Evolutionary conservation across 2,113 vertebrate genomes (phyloP), one percentile per base, ranked within the genome.

Genomic region (Merops nubicus): DNA sequence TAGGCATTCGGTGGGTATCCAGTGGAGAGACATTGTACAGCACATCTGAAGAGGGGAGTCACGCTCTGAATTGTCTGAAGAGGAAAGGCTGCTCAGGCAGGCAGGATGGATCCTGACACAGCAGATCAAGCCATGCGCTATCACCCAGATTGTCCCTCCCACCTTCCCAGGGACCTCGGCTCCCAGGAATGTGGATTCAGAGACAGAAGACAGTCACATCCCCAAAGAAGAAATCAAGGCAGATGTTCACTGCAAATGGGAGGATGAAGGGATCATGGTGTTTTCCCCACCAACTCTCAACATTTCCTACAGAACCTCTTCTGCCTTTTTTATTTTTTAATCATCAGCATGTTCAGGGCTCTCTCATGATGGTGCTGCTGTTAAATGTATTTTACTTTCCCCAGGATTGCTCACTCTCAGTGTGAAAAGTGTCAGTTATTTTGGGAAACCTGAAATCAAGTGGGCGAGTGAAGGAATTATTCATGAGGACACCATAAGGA

Each of bases 1-100:
- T 96, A 97, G 96, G 87, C 91, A 95, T 97, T 96, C 83, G 89
- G 62, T 89, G 84, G 92, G 85, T 83, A 95, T 97, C 96, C 97
- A 96, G 95, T 81, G 73, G 94, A 97, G 95, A 97, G 79, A 94
- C 50, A 96, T 96, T 97, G 94, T 97, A 31, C 72, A 20, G 94
- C 87, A 95, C 95, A 94, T 97, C 93, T 96, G 87, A 97, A n/a
- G 93, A 89, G 64, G 82, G 85, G 94, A 95, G 80, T 84, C 89
- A 12, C 67, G 17, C 91, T 91, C 72, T 87, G 85, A 78, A 78
- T 93, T 50, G 87, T 88, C 78, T 88, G 91, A 43, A 88, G 68
- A 82, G 87, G 68, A 93, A 95, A 57, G 76, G 88, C 85, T 89
- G 93, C 82, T 88, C 64, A 57, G 92, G 89, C 85, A 78, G 95